Evolutionary conservation across 2,888 invertebrate species (phyloP), one percentile per base, ranked within the genome.

Genomic region (Brachypterus glaber): DNA sequence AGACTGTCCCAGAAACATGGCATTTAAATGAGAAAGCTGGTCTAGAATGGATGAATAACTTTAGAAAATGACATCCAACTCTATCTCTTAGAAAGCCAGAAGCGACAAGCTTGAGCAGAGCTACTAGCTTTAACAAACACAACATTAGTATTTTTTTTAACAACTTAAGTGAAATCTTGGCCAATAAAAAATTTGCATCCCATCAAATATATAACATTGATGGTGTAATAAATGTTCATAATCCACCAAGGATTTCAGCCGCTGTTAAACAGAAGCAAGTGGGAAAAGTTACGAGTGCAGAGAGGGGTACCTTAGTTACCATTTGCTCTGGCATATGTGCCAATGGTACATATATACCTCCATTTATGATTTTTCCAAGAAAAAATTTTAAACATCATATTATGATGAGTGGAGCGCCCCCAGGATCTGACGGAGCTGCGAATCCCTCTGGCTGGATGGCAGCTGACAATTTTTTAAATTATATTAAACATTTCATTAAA

Each of bases 401-500:
- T 18, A 35, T 38, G 38, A 16, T 39, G 4, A 26, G 14, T n/a
- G 34, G 35, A 26, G 43, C 39, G 15, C 31, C 33, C 11, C 37
- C 36, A 21, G 39, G 35, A 17, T 37, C 39, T 4, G 15, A 9
- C 3, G 39, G 30, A 26, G 27, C 31, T n/a, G n/a, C n/a, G n/a
- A n/a, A 18, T 29, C 33, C 37, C 9, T 12, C 30, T 9, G 34
- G 40, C n/a, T 37, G 43, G 34, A 40, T 40, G 40, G 37, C 36
- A 24, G 30, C 11, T n/a, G 40, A 43, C 4, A 40, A 41, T 29
- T 54, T 55, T 41, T 30, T 47, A 30, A 34, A 44, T 7, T 45
- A 46, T 31, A 21, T 55, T 5, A 14, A 51, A 9, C 51, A 58
- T 46, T 61, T 61, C 42, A 47, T 54, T 4, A 41, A 52, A 47